Evolutionary conservation across 2,113 vertebrate species (phyloP).

Genomic region (Heterotilapia buettikoferi): DNA sequence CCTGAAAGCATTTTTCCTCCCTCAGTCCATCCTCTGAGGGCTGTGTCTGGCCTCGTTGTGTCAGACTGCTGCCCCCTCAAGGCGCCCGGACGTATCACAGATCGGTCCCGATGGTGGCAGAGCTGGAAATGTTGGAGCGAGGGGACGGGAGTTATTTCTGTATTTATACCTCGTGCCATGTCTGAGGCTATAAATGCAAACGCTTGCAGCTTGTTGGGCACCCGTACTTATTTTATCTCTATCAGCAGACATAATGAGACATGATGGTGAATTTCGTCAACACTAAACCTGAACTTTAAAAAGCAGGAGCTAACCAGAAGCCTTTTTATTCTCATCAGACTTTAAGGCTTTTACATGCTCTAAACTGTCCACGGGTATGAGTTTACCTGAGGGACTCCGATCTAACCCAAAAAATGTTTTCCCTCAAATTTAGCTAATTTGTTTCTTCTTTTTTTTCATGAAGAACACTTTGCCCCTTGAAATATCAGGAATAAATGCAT

Average conservation of each 20-base stretch:
- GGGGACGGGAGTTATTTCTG: not conserved
- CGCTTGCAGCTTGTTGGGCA: not conserved
- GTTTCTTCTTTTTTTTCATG: not conserved
- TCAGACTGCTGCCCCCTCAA: constrained; percentile 28
- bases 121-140: not conserved
- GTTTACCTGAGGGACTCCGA: not conserved
- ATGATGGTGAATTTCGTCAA: not conserved
- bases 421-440: not conserved
- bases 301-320: not conserved
- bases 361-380: not conserved
- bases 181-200: not conserved
- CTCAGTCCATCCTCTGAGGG: constrained; percentile 10
- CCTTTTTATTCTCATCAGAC: not conserved
- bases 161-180: not conserved
- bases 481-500: not conserved
- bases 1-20: constrained; percentile 3
- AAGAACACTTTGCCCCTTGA: not conserved
- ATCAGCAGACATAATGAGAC: not conserved
- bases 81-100: constrained; percentile 21
- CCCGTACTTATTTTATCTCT: not conserved
- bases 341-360: not conserved
- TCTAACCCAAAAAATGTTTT: not conserved
- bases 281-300: not conserved
- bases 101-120: not conserved
- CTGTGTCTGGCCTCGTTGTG: constrained; percentile 36